These are phyloP conservation scores for Hystrix cristata DNA, from an alignment of 2,113 vertebrate genomes.

Conservation along the genomic window DNA sequence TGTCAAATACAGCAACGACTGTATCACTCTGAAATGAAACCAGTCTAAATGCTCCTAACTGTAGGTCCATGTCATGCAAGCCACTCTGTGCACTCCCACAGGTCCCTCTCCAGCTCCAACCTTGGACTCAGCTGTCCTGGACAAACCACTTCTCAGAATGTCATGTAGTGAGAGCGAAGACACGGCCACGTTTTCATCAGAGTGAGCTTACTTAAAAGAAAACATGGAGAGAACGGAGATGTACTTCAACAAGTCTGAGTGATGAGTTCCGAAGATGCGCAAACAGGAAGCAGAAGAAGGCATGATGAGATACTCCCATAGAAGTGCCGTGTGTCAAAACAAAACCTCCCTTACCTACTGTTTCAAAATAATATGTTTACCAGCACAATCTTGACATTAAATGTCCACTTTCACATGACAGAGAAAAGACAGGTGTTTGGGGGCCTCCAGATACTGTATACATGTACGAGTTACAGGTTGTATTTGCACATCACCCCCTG, in stretches of 20 bases:
- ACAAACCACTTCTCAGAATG: background rate
- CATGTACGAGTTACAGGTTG: background rate
- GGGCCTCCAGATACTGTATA: background rate
- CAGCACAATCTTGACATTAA: background rate
- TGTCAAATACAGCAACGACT: background rate
- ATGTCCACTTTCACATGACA: background rate
- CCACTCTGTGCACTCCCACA: background rate
- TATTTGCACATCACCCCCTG: background rate
- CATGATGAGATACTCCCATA: background rate
- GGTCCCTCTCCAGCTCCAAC: background rate
- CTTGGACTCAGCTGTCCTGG: background rate
- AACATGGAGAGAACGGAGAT: constrained; percentile 35
- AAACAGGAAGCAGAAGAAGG: background rate
- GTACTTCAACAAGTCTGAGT: background rate
- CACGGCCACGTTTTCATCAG: fast-evolving
- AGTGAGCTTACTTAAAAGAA: background rate
- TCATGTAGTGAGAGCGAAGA: background rate
- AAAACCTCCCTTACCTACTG: background rate
- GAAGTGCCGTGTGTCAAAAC: background rate
- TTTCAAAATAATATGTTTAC: background rate
- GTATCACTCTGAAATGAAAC: background rate
- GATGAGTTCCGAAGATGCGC: background rate
- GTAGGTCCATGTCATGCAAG: background rate
- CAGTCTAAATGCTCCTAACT: background rate
- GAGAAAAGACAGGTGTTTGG: background rate